These are phyloP conservation scores for Caenorhabditis sp. DNA, from an alignment of 2,888 invertebrate genomes.

Conservation along the genomic window DNA sequence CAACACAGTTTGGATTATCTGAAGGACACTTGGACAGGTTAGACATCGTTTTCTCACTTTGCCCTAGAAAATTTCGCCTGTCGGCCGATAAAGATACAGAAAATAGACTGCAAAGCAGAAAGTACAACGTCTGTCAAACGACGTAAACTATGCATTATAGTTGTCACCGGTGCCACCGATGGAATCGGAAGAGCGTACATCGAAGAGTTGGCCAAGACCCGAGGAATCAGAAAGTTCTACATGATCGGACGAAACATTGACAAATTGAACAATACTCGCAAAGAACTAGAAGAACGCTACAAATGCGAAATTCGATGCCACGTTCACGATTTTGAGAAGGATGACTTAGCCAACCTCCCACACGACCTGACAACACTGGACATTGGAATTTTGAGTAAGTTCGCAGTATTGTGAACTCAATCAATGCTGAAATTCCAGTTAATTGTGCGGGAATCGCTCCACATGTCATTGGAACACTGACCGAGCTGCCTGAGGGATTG, in stretches of 20 bases:
- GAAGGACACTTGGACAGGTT: slow-evolving; percentile 68
- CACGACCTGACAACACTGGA: slow-evolving; percentile 68
- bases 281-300: slow-evolving; percentile 67
- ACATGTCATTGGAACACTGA: slow-evolving; percentile 70
- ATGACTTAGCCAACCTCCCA: slow-evolving; percentile 68
- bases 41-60: neutral
- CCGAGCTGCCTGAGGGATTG: slow-evolving; percentile 71
- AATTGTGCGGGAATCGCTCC: slow-evolving; percentile 79
- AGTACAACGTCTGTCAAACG: neutral
- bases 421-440: slow-evolving; percentile 64
- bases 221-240: slow-evolving; percentile 75
- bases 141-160: slow-evolving; percentile 29
- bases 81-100: neutral
- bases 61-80: neutral
- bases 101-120: no score
- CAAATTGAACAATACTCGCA: slow-evolving; percentile 67
- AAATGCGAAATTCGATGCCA: slow-evolving; percentile 60
- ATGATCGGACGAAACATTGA: slow-evolving; percentile 73
- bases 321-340: slow-evolving; percentile 76
- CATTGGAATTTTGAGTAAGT: slow-evolving; percentile 75
- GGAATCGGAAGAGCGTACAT: slow-evolving; percentile 78
- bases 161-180: slow-evolving; percentile 77
- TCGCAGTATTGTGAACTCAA: neutral
- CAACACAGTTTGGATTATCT: slow-evolving; percentile 58
- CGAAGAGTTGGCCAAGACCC: slow-evolving; percentile 70